Evolutionary conservation across 37 sponge, comb jelly and placozoan species (phyloP), one percentile per base, ranked within the genome.

Genomic region (Spongilla lacustris): DNA sequence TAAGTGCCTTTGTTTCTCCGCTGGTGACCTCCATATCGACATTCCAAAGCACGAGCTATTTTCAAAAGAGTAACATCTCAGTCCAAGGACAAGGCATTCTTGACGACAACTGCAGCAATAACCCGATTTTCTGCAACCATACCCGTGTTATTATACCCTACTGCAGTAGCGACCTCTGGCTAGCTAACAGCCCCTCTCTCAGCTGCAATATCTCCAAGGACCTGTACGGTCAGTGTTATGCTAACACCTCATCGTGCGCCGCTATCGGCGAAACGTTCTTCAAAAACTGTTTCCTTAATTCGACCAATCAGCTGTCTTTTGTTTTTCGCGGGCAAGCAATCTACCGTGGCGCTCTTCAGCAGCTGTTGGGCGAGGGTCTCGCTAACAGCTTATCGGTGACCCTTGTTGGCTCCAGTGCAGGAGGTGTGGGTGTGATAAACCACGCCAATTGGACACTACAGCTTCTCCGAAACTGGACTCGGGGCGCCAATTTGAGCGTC

Each of bases 381-480:
- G 46, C 46, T 46, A 46, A 46, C 8, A 46, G 46, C 46, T 46
- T 8, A 46, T 10, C 46, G 8, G 46, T 46, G 46, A 46, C 46
- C 4, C 46, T 46, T 4, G 28, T 70, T 9, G 69, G 97, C 0
- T 87, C 91, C 68, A 94, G 95, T 88, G 95, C 97, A 37, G 97
- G 97, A 17, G 97, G 97, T 36, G 37, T 97, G 0, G 97, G 95
- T 17, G 89, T 82, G 13, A 33, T 93, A 22, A 94, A 89, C 58
- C 85, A 81, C 22, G 93, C 93, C 8, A 70, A 87, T 66, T 92
- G 93, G 89, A 8, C 88, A 27, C 67, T 74, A n/a, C 32, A 48
- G 23, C 82, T 92, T 12, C 46, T n/a, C 23, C 11, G 12, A n/a
- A 66, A 68, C 33, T n/a, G 74, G 13, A 48, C 74, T 19, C 29